Percentiles rank a stretch among this genome's conserved stretches.
Evolutionary conservation across 92 coral and sea anemone species (phyloP).

Genomic region (Porites lobata): DNA sequence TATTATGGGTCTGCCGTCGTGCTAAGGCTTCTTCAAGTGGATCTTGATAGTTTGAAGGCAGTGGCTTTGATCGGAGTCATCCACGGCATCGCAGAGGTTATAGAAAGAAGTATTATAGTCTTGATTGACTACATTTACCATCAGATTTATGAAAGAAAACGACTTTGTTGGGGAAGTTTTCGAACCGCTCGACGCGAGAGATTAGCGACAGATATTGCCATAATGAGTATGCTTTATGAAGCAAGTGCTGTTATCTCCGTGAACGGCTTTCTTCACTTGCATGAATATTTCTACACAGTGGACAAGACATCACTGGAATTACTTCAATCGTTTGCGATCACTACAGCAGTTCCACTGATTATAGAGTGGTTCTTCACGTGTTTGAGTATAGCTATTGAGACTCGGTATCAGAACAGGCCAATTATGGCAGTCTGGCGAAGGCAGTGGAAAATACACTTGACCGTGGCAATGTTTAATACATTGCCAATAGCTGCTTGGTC

Average conservation of each 20-base stretch:
- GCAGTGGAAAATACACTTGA: not conserved
- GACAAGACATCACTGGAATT: not conserved
- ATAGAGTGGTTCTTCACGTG: constrained; percentile 20
- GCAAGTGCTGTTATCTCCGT: constrained; percentile 22
- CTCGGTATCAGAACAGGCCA: constrained; percentile 31
- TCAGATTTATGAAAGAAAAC: constrained; percentile 7
- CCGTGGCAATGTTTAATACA: not conserved
- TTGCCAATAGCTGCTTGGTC: not conserved
- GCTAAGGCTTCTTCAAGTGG: constrained; percentile 14
- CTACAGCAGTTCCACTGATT: too few species aligned
- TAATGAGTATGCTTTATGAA: constrained; percentile 25
- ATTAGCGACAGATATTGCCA: constrained; percentile 10
- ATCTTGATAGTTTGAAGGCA: not conserved
- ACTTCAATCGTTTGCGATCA: too few species aligned
- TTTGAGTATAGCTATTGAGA: constrained; percentile 13
- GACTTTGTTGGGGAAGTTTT: not conserved
- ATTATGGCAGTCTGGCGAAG: too few species aligned
- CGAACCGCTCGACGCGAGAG: constrained; percentile 3
- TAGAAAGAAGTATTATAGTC: constrained; percentile 7
- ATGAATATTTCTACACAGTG: not conserved
- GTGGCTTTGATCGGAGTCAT: constrained; percentile 10
- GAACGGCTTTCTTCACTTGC: constrained; percentile 18
- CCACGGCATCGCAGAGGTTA: constrained; percentile 17
- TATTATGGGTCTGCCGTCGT: not conserved
- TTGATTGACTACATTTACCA: constrained; percentile 6